Evolutionary conservation across 2,888 invertebrate species (phyloP).

Genomic region (Apoderus coryli): DNA sequence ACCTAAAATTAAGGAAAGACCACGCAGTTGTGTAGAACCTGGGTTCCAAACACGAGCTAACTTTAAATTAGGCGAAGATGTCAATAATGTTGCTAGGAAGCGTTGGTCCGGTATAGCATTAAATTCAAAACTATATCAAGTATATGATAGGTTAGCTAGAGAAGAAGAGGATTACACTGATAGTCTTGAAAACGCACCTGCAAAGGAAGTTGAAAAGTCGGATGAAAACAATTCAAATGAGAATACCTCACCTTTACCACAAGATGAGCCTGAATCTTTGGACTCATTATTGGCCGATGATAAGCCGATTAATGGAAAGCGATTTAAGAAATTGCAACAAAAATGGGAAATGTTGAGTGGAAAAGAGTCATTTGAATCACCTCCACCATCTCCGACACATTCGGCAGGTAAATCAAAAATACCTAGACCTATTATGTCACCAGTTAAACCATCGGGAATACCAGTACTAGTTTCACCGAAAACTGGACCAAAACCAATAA

Average conservation of each 20-base stretch:
- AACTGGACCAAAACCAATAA: slow-evolving; percentile 4
- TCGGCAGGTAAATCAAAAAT: slow-evolving; percentile 47
- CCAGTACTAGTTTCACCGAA: slow-evolving; percentile 36
- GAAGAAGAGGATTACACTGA: slow-evolving; percentile 60
- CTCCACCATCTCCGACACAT: slow-evolving; percentile 27
- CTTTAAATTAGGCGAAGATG: slow-evolving; percentile 31
- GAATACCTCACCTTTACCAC: slow-evolving; percentile 11
- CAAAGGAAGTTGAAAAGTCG: slow-evolving; percentile 13
- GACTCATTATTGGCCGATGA: slow-evolving; percentile 30
- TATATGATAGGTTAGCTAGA: slow-evolving; percentile 51
- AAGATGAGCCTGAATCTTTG: slow-evolving; percentile 27
- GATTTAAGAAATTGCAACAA: slow-evolving; percentile 61
- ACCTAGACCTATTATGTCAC: slow-evolving; percentile 60
- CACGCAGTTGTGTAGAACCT: slow-evolving; percentile 56
- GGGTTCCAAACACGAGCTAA: slow-evolving; percentile 23
- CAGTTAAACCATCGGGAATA: slow-evolving; percentile 47
- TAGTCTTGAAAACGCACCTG: slow-evolving; percentile 45
- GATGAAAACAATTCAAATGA: slow-evolving; percentile 16
- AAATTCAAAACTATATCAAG: slow-evolving; percentile 56
- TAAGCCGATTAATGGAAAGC: slow-evolving; percentile 41
- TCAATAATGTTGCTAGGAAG: slow-evolving; percentile 38
- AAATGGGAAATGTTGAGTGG: slow-evolving; percentile 68
- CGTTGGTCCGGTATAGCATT: slow-evolving; percentile 61
- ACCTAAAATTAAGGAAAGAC: slow-evolving; percentile 39
- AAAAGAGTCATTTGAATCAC: slow-evolving; percentile 33